phyloP scores from a whole-genome alignment of 2,888 invertebrate species.

The Drosophila macrospina region DNA sequence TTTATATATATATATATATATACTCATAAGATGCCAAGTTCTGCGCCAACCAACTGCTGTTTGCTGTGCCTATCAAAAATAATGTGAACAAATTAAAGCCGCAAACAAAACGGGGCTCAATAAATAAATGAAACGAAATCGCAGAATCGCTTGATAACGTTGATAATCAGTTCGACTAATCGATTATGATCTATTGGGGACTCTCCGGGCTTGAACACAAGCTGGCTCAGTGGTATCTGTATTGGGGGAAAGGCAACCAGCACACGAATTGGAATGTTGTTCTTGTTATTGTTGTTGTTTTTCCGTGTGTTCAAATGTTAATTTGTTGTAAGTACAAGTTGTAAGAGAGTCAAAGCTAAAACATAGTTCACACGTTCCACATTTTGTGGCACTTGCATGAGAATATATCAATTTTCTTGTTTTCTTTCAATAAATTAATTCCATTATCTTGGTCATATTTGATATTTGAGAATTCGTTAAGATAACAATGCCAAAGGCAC shows the following conservation, averaged over 20 bases:
- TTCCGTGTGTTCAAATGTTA: slow-evolving; percentile 35
- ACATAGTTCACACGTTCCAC: slow-evolving; percentile 46
- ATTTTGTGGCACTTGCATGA: slow-evolving; percentile 6
- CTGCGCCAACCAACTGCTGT: slow-evolving; percentile 62
- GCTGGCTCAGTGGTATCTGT: slow-evolving; percentile 64
- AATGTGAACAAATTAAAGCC: slow-evolving; percentile 38
- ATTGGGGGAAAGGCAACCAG: slow-evolving; percentile 25
- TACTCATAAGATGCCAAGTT: slow-evolving; percentile 77
- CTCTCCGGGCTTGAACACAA: slow-evolving; percentile 62
- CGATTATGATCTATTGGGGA: slow-evolving; percentile 15
- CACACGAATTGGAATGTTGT: slow-evolving; percentile 60
- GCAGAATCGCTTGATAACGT: slow-evolving; percentile 13
- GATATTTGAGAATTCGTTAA: not conserved
- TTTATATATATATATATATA: slow-evolving; percentile 58
- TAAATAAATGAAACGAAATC: slow-evolving; percentile 29
- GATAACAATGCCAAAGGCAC: slow-evolving; percentile 3
- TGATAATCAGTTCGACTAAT: slow-evolving; percentile 2
- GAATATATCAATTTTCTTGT: not conserved
- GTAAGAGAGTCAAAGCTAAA: slow-evolving; percentile 28
- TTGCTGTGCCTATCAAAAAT: slow-evolving; percentile 29
- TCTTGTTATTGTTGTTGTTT: slow-evolving; percentile 7
- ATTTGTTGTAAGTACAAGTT: slow-evolving; percentile 51
- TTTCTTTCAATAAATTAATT: not conserved
- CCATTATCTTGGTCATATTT: slow-evolving; percentile 1
- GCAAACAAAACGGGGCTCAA: slow-evolving; percentile 51